These are phyloP conservation scores for Chaetorhynchus papuensis DNA, from an alignment of 2,113 vertebrate species.

Conservation along the genomic window DNA sequence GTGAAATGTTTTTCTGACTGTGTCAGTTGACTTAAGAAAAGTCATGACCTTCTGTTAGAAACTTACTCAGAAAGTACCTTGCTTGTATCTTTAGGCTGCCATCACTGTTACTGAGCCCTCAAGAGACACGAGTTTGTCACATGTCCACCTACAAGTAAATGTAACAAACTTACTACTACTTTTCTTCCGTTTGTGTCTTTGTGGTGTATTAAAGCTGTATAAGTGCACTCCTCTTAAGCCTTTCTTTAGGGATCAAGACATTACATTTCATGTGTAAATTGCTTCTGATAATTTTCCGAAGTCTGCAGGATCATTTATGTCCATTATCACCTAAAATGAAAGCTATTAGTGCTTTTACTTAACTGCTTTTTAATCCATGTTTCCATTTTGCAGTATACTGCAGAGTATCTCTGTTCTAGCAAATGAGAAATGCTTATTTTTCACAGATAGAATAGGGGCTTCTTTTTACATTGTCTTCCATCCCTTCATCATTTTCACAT, in stretches of 20 bases:
- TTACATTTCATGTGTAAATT: background rate
- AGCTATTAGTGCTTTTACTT: background rate
- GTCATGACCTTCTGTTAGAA: background rate
- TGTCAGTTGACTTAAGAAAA: background rate
- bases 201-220: background rate
- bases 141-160: background rate
- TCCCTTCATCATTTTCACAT: background rate
- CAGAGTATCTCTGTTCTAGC: background rate
- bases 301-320: background rate
- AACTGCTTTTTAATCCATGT: background rate
- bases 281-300: background rate
- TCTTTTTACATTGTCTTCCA: background rate
- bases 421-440: background rate
- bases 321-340: background rate
- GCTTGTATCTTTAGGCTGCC: background rate
- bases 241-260: background rate
- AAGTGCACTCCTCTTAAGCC: background rate
- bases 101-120: background rate
- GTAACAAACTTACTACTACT: background rate
- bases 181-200: background rate
- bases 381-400: background rate
- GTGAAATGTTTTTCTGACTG: background rate
- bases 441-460: background rate
- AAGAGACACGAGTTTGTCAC: background rate
- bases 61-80: background rate